Conservation (phyloP, 2,797 vertebrate species). For the Sebastes taczanowskii region DNA sequence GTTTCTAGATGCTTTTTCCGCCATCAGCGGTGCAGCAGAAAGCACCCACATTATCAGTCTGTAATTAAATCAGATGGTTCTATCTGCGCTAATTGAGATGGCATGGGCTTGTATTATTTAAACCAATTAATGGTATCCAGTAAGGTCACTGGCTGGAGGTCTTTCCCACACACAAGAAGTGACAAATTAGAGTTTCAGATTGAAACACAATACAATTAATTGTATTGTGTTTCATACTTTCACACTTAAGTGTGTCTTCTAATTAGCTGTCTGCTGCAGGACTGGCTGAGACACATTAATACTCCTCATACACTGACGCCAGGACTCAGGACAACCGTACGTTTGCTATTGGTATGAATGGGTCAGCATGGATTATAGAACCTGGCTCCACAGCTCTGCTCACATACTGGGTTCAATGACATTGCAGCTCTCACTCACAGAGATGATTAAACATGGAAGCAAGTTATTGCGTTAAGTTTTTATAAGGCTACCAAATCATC, state of each 20-base stretch:
- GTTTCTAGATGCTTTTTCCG: background rate
- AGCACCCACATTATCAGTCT: background rate
- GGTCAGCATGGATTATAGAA: background rate
- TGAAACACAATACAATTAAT: background rate
- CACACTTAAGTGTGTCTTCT: background rate
- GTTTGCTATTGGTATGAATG: background rate
- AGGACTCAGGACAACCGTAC: background rate
- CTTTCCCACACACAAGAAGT: background rate
- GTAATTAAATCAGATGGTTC: slow-evolving; percentile 3
- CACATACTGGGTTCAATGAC: background rate
- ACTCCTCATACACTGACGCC: background rate
- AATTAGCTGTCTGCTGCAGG: background rate
- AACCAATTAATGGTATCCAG: background rate
- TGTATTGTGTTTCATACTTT: too few species aligned
- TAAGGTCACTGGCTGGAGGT: background rate
- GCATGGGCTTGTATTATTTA: background rate
- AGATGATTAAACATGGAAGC: background rate
- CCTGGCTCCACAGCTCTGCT: background rate
- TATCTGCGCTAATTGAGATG: slow-evolving; percentile 4
- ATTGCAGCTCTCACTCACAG: background rate
- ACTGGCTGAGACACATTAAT: background rate
- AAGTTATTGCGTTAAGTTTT: too few species aligned
- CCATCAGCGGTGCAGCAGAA: background rate
- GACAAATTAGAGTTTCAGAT: background rate
- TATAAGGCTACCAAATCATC: too few species aligned